phyloP scores from a whole-genome alignment of 2,113 vertebrate species.

The Sorex araneus region DNA sequence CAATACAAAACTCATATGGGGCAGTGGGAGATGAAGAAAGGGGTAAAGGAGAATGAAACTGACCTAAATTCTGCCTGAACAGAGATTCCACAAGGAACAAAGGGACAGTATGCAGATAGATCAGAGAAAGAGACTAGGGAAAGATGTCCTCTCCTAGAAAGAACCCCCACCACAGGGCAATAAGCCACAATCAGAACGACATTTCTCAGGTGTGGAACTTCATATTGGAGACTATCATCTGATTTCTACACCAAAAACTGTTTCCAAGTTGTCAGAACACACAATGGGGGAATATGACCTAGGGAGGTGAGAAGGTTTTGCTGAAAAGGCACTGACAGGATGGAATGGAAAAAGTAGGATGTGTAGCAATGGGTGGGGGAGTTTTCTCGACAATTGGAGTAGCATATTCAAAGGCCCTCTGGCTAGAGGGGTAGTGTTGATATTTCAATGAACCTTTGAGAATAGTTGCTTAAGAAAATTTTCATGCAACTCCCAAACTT shows the following conservation, averaged over 20 bases:
- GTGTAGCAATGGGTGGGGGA: neutral
- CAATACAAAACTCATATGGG: no score
- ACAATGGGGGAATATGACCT: neutral
- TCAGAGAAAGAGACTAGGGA: neutral
- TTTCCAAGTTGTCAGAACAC: neutral
- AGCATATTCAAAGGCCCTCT: neutral
- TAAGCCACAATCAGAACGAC: neutral
- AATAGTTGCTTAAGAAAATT: neutral
- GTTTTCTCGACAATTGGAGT: neutral
- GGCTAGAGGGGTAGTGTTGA: neutral
- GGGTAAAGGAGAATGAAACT: no score
- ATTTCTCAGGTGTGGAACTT: no score
- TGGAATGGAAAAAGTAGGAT: neutral
- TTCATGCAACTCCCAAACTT: constrained; percentile 34
- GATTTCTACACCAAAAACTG: neutral
- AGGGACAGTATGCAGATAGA: neutral
- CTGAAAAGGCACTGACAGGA: constrained; percentile 33
- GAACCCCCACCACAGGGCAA: neutral
- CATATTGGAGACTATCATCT: no score
- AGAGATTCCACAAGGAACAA: no score
- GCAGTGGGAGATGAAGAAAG: no score
- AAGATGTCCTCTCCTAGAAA: no score
- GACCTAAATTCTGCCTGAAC: no score
- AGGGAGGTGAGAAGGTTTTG: neutral
- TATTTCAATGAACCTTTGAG: neutral